Base-by-base conservation (phyloP, 2,888 invertebrate species). In the Oscheius sp. region DNA sequence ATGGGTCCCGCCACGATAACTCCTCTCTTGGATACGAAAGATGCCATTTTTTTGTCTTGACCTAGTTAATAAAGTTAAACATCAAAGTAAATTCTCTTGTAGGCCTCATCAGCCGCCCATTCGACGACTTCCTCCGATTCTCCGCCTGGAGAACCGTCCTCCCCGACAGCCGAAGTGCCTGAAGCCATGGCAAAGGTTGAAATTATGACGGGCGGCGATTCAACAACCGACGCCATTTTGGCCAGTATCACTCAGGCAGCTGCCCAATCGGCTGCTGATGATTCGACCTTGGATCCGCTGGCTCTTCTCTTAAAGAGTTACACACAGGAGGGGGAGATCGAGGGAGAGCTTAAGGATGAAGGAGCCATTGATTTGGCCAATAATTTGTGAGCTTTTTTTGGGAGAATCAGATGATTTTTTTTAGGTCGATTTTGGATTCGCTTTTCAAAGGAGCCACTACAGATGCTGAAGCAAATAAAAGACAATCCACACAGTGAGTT, bases 71-170 rank as follows among this genome's bases (percentile, higher is more conserved):
- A 45, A 45, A n/a, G 46, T 8, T 15, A 45, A 17, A 45, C 17
- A 45, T 45, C 8, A 10, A 10, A 45, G 6, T 12, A 48, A 20
- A 23, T 17, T 37, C 8, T 37, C 37, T 46, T 53, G 31, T 20
- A 55, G 55, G 55, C 55, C 31, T 55, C 55, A n/a, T 34, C 55
- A 10, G 34, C 55, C 20, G 55, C 55, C 20, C 55, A 55, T 20
- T 55, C 55, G 8, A 55, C 55, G 6, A 55, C 55, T 5, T 55
- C 55, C 2, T 55, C 55, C 34, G 55, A 55, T 55, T 55, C 55
- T 37, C 55, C 55, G 33, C 55, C 55, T 3, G 55, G 34, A 34
- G 55, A 55, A 55, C 55, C 55, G 3, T 55, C 55, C 1, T 55
- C 55, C 2, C 55, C 55, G 10, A 34, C 20, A 27, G 33, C 31